These are phyloP conservation scores for Neotragus pygmaeus DNA, from an alignment of 2,113 vertebrate genomes.

Conservation along the genomic window DNA sequence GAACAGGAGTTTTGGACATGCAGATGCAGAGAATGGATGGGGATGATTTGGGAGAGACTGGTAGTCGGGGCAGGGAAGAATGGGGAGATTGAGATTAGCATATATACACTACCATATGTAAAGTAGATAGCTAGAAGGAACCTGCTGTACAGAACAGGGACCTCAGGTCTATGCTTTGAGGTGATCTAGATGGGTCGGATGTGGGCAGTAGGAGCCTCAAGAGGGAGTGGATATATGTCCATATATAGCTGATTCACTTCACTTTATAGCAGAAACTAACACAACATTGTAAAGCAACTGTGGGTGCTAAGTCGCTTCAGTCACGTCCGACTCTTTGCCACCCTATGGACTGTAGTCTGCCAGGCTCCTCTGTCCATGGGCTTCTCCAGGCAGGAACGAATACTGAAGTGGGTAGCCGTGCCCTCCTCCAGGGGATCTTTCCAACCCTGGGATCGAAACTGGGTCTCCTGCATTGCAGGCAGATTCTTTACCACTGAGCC, in stretches of 20 bases:
- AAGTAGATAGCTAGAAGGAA: background rate
- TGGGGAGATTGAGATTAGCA: background rate
- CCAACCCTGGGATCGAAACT: background rate
- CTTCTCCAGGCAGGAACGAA: background rate
- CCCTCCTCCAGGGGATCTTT: background rate
- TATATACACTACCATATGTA: background rate
- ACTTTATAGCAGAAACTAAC: background rate
- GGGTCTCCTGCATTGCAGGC: background rate
- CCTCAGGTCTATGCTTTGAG: background rate
- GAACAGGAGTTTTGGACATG: background rate
- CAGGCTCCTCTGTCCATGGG: background rate
- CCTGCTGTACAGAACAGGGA: background rate
- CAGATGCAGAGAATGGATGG: background rate
- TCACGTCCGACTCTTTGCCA: fast-evolving
- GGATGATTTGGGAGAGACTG: background rate
- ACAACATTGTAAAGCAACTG: background rate
- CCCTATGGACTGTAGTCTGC: background rate
- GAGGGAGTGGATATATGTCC: background rate
- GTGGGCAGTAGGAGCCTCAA: background rate
- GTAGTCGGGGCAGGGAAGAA: background rate
- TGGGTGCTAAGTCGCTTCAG: background rate
- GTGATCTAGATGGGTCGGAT: background rate
- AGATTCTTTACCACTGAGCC: background rate
- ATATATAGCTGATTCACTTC: background rate
- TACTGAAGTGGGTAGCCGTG: background rate